Conservation (phyloP, 2,888 invertebrate genomes). For the Andrena flavipes region DNA sequence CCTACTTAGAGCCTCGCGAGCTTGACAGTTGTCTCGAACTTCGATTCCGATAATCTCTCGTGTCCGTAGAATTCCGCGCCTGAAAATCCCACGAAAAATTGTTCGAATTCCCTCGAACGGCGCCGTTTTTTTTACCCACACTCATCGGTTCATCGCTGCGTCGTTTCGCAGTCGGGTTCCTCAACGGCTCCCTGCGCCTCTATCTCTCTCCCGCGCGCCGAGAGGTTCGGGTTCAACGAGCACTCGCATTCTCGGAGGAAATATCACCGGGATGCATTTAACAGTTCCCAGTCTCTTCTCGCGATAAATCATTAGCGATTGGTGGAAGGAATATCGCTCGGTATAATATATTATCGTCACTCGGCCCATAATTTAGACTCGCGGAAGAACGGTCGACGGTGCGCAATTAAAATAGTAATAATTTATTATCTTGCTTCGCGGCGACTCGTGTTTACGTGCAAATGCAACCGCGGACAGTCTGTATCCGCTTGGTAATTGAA, state of each 20-base stretch:
- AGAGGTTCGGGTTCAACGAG: constrained; percentile 47
- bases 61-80: no score
- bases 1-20: no score
- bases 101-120: not conserved
- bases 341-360: constrained; percentile 66
- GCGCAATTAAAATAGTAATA: constrained; percentile 72
- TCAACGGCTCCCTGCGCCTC: not conserved
- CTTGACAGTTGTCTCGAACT: no score
- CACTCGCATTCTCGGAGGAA: constrained; percentile 32
- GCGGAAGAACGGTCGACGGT: constrained; percentile 64
- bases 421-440: constrained; percentile 70
- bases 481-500: constrained; percentile 56
- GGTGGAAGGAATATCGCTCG: constrained; percentile 66
- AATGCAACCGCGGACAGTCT: constrained; percentile 25
- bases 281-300: constrained; percentile 55
- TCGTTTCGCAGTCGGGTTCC: constrained; percentile 29
- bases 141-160: not conserved
- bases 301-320: constrained; percentile 71
- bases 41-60: no score
- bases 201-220: constrained; percentile 6
- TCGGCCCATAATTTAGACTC: constrained; percentile 58
- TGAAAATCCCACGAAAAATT: not conserved
- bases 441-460: constrained; percentile 53
- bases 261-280: constrained; percentile 60
- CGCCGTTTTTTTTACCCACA: not conserved